Base-by-base conservation (phyloP, 1,140 invertebrate genomes). In the Megalonaias nervosa region DNA sequence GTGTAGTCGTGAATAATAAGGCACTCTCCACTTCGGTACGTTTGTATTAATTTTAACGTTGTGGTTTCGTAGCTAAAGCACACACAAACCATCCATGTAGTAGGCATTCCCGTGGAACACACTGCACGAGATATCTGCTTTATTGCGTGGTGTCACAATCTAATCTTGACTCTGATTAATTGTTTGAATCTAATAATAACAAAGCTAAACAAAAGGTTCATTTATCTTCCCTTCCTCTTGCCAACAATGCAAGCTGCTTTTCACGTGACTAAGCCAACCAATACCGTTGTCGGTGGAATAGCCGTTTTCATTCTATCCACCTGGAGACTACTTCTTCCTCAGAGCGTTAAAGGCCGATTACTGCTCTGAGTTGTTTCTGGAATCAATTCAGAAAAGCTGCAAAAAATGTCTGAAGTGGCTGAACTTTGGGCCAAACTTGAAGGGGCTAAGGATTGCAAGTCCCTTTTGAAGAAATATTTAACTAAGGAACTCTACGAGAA, bases 1-100 rank as follows among this genome's bases (percentile, higher is more conserved):
- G 88, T 55, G 15, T 87, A 72, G 9, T 74, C 88, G 58, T 87
- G 77, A 0, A 88, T 58, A 16, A 82, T 84, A 87, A 84, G 77
- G 81, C 82, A n/a, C 74, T 72, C 3, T 85, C 86, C 48, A 84
- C 81, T 71, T 88, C 85, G 85, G 31, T 0, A 21, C 6, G 14
- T 56, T 26, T 12, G 26, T 0, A n/a, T 19, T 21, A 17, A 15
- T 21, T n/a, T 6, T 17, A n/a, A 55, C 2, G 19, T 58, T 21
- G 19, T n/a, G 16, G 31, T 56, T 70, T 5, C 26, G 17, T 58
- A 11, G 48, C 19, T 12, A 16, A 21, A 67, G 55, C 14, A 23
- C 31, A 17, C 19, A 67, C 31, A 17, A 21, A 23, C 65, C 19
- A 6, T 17, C 19, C 16, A 48, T 38, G 13, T 57, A 26, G 56